Conservation (phyloP, 1,140 invertebrate genomes). For the Eupristina koningsbergeri region DNA sequence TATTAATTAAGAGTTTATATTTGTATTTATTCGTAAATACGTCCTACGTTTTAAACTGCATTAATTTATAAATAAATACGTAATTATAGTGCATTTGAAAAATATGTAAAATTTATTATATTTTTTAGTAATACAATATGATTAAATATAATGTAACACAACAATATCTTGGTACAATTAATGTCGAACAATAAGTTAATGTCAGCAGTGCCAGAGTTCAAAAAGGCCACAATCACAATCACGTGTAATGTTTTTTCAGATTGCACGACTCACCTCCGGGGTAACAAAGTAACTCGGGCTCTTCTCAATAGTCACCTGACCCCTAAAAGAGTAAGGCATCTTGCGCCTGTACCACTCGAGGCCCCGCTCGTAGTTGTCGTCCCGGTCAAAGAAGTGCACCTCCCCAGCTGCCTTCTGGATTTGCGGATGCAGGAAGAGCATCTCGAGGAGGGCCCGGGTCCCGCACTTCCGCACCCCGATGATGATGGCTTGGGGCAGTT, state of each 20-base stretch:
- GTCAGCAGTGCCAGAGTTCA: no score
- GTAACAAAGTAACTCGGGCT: slow-evolving; percentile 98
- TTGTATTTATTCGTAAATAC: no score
- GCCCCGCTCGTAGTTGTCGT: slow-evolving; percentile 91
- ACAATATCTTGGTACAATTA: no score
- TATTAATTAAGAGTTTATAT: no score
- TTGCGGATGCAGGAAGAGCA: slow-evolving; percentile 93
- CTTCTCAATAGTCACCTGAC: slow-evolving; percentile 97
- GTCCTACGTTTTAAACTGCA: no score
- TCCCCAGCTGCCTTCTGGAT: slow-evolving; percentile 94
- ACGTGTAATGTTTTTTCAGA: background rate
- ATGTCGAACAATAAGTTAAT: no score
- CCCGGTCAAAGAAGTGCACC: slow-evolving; percentile 94
- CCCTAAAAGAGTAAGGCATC: slow-evolving; percentile 92
- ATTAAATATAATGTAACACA: no score
- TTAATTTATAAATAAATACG: no score
- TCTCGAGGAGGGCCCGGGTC: slow-evolving; percentile 93
- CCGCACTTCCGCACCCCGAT: slow-evolving; percentile 95
- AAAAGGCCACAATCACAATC: background rate
- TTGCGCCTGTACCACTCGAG: slow-evolving; percentile 93
- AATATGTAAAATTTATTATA: no score
- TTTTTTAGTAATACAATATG: no score
- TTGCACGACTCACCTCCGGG: slow-evolving; percentile 82
- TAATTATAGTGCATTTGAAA: no score
- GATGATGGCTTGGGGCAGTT: slow-evolving; percentile 87